phyloP scores from a whole-genome alignment of 2,888 invertebrate genomes.

The Luperina nickerlii region DNA sequence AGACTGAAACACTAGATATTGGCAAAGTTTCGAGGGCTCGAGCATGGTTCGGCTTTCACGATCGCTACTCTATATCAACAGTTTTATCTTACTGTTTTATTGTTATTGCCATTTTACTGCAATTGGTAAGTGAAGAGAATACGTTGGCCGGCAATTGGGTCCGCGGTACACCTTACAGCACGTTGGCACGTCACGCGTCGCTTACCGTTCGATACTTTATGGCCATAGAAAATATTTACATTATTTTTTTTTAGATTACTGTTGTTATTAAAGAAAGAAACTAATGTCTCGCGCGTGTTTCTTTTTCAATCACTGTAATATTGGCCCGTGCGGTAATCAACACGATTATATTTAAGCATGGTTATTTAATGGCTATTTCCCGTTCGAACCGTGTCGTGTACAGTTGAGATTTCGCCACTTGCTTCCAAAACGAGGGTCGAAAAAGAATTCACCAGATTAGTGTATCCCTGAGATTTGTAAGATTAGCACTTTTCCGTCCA shows the following conservation, averaged over 20 bases:
- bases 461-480: background rate
- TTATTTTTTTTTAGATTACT: constrained; percentile 25
- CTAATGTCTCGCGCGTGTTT: background rate
- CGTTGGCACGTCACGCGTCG: constrained; percentile 53
- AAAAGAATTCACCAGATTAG: background rate
- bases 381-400: background rate
- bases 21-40: constrained; percentile 77
- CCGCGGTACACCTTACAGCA: constrained; percentile 27
- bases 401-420: background rate
- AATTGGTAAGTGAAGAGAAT: constrained; percentile 55
- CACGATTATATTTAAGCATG: constrained; percentile 13
- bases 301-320: constrained; percentile 5
- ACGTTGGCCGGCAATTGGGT: constrained; percentile 20
- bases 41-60: constrained; percentile 68
- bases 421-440: too few relatives aligned
- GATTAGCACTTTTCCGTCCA: background rate
- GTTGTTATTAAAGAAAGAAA: constrained; percentile 5
- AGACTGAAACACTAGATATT: constrained; percentile 72
- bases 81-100: constrained; percentile 66
- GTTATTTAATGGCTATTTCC: background rate
- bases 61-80: constrained; percentile 68
- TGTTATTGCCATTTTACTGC: constrained; percentile 56
- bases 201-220: constrained; percentile 15
- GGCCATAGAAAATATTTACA: constrained; percentile 15
- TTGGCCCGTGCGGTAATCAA: constrained; percentile 13